Conservation (phyloP, 2,888 invertebrate genomes). For the Dryobota labecula region DNA sequence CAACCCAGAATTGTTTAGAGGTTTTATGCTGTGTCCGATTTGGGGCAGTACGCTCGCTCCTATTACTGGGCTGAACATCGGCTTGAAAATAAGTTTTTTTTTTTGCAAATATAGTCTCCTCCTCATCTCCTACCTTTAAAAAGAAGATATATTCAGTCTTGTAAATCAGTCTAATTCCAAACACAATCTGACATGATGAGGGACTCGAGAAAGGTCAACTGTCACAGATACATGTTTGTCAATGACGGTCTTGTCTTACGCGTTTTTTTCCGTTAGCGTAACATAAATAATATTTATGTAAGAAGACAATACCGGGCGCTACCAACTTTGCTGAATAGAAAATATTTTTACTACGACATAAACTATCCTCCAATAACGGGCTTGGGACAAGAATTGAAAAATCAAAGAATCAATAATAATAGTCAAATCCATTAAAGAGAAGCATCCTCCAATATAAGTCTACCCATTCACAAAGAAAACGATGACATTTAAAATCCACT, state of each 20-base stretch:
- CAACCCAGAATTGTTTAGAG: no score
- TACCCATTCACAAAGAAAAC: conserved; percentile 17
- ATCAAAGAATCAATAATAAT: neutral
- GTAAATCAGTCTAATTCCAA: conserved; percentile 17
- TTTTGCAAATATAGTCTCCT: no score
- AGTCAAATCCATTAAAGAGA: conserved; percentile 4
- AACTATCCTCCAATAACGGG: neutral
- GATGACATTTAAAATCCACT: conserved; percentile 41
- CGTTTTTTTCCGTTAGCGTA: neutral
- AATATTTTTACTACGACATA: neutral
- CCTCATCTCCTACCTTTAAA: neutral
- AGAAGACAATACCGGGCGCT: neutral
- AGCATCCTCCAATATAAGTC: conserved; percentile 14
- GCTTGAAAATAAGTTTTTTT: no score
- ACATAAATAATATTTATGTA: neutral
- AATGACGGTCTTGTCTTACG: conserved; percentile 28
- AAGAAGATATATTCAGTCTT: conserved; percentile 25
- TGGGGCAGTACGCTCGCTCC: neutral
- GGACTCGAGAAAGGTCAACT: conserved; percentile 34
- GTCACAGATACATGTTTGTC: conserved; percentile 29
- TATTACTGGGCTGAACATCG: no score
- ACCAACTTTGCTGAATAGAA: neutral
- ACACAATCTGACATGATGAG: conserved; percentile 38
- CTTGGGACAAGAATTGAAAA: neutral
- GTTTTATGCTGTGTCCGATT: neutral